Percentiles rank a stretch among this genome's conserved stretches.
Conservation (phyloP, 2,888 invertebrate species). For the Leptinotarsa tumamoca region DNA sequence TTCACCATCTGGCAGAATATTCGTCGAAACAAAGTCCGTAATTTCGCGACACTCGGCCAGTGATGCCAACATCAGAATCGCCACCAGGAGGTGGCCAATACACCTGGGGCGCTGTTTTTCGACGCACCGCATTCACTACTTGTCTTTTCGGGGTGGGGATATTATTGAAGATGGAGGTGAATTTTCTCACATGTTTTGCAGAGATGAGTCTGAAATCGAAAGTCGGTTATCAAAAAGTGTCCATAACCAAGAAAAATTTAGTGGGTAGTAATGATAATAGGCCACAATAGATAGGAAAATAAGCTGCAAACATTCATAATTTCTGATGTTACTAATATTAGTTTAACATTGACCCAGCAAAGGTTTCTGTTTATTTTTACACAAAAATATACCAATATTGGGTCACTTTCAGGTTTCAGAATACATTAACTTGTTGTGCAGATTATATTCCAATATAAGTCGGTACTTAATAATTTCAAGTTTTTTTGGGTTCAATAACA, state of each 20-base stretch:
- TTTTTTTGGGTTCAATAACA: no score
- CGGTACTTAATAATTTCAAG: no score
- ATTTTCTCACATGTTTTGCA: constrained; percentile 10
- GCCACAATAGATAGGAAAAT: no score
- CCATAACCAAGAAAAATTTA: not conserved
- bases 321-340: no score
- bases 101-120: constrained; percentile 54
- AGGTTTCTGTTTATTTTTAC: no score
- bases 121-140: constrained; percentile 49
- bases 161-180: not conserved
- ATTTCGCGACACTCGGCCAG: constrained; percentile 61
- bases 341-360: no score
- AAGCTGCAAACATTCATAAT: no score
- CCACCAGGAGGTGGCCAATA: constrained; percentile 57
- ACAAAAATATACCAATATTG: no score
- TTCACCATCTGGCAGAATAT: constrained; percentile 78
- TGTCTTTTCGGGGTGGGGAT: not conserved
- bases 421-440: no score
- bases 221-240: not conserved
- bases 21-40: constrained; percentile 75
- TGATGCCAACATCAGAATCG: constrained; percentile 39
- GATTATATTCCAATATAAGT: no score
- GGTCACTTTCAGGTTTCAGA: no score
- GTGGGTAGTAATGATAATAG: not conserved
- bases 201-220: constrained; percentile 1